Evolutionary conservation across 1,140 invertebrate genomes (phyloP).

Genomic region (Phocides pigmalion): DNA sequence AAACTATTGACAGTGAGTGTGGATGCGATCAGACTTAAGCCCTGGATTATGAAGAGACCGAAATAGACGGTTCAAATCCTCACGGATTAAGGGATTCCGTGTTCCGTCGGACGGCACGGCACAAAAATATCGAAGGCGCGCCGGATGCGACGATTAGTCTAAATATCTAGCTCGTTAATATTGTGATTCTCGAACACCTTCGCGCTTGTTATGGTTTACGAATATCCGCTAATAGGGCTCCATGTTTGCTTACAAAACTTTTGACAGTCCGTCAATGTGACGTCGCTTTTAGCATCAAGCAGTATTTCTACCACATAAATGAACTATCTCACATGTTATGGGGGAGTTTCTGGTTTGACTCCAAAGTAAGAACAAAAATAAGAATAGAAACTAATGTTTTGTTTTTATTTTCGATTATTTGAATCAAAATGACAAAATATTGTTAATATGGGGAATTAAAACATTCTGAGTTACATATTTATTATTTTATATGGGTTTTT

Average conservation of each 20-base stretch:
- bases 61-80: slow-evolving; percentile 82
- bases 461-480: no score
- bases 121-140: slow-evolving; percentile 79
- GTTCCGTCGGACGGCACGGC: slow-evolving; percentile 76
- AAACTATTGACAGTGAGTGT: slow-evolving; percentile 83
- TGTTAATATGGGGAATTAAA: no score
- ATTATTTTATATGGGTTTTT: no score
- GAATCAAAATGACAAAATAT: no score
- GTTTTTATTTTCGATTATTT: no score
- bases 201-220: slow-evolving; percentile 37
- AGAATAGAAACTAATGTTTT: no score
- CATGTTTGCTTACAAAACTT: not conserved
- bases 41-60: slow-evolving; percentile 80
- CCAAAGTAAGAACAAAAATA: no score
- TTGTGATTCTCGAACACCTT: slow-evolving; percentile 56
- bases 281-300: no score
- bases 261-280: not conserved
- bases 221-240: not conserved
- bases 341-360: no score
- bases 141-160: slow-evolving; percentile 81
- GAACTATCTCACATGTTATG: no score
- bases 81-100: slow-evolving; percentile 79
- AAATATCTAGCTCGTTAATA: slow-evolving; percentile 72
- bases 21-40: slow-evolving; percentile 82
- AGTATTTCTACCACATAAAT: no score